Evolutionary conservation across 2,797 vertebrate genomes (phyloP).

Genomic region (Hydrophis major): DNA sequence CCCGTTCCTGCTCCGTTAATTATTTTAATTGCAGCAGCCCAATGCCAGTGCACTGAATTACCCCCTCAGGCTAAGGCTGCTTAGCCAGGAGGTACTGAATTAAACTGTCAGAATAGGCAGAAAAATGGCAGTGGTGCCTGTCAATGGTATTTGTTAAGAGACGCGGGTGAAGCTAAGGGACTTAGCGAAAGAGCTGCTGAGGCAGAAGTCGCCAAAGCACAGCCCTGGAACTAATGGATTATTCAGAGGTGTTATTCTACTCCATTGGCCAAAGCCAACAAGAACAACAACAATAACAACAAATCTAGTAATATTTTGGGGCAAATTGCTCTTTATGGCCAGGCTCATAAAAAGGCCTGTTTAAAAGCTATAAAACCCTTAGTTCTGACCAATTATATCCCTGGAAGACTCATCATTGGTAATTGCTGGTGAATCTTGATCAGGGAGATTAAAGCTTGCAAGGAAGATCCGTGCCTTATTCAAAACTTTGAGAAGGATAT

Average conservation of each 20-base stretch:
- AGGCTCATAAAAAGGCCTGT: constrained; percentile 69
- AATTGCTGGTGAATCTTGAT: neutral
- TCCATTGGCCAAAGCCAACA: constrained; percentile 82
- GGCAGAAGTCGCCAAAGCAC: constrained; percentile 75
- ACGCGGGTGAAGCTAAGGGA: constrained; percentile 72
- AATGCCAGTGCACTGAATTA: constrained; percentile 85
- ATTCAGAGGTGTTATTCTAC: constrained; percentile 80
- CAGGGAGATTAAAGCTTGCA: neutral
- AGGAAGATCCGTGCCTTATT: neutral
- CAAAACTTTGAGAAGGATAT: neutral
- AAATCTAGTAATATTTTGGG: constrained; percentile 73
- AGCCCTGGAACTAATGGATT: constrained; percentile 81
- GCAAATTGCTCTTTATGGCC: constrained; percentile 75
- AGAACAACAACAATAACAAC: constrained; percentile 34
- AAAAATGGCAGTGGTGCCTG: constrained; percentile 76
- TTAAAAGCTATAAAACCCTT: constrained; percentile 72
- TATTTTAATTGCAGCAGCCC: constrained; percentile 89
- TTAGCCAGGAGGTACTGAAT: constrained; percentile 82
- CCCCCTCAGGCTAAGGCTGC: constrained; percentile 78
- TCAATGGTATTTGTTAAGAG: constrained; percentile 79
- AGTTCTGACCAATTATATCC: constrained; percentile 49
- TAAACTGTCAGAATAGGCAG: constrained; percentile 83
- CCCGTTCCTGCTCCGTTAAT: constrained; percentile 81
- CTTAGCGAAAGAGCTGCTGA: constrained; percentile 75
- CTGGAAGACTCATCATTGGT: constrained; percentile 33